Evolutionary conservation across 2,113 vertebrate genomes (phyloP).

Genomic region (Odocoileus hemionus): DNA sequence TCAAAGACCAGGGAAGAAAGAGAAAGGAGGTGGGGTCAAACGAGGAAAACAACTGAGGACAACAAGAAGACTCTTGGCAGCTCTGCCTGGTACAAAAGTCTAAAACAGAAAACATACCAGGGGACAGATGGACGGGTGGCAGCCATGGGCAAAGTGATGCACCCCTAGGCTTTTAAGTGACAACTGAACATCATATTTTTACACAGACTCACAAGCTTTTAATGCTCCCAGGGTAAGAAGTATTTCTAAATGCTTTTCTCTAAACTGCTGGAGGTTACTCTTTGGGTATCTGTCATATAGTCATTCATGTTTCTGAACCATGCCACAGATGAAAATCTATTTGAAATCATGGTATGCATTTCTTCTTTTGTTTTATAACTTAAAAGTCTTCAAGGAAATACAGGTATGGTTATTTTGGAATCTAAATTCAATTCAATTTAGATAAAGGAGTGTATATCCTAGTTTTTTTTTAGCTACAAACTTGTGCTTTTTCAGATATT

Average conservation of each 20-base stretch:
- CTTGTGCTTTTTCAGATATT: not conserved
- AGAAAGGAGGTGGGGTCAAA: conserved; percentile 58
- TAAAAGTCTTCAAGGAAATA: conserved; percentile 9
- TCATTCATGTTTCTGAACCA: not conserved
- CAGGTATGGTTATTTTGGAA: not conserved
- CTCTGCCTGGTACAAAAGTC: not conserved
- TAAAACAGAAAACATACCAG: conserved; percentile 21
- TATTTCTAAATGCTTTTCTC: not conserved
- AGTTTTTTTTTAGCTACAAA: not conserved
- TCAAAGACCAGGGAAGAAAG: conserved; percentile 62
- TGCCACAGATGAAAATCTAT: not conserved
- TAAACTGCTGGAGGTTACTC: not conserved
- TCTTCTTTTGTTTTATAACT: not conserved
- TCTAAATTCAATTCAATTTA: not conserved
- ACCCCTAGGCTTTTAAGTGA: not conserved
- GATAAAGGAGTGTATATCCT: not conserved
- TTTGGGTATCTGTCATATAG: not conserved
- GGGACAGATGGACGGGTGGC: conserved; percentile 37
- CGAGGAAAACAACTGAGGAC: conserved; percentile 58
- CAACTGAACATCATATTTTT: not conserved
- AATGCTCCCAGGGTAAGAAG: not conserved
- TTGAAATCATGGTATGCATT: not conserved
- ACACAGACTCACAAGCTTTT: not conserved
- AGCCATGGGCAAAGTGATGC: not conserved
- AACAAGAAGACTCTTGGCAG: conserved; percentile 50